Evolutionary conservation across 1,140 invertebrate genomes (phyloP).

Genomic region (Monomorium pharaonis): DNA sequence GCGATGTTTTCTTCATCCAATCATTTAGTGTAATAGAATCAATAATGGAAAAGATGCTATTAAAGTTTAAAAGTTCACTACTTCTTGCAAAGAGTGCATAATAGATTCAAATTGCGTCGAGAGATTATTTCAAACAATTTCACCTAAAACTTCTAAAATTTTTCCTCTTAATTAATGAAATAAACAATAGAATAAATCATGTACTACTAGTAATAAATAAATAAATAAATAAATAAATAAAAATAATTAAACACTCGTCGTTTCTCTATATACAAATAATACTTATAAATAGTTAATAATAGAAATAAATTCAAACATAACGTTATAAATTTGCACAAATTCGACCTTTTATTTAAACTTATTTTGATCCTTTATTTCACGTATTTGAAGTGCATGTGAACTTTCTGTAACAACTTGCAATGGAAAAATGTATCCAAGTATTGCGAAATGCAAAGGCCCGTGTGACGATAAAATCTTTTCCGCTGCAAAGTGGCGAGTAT

Average conservation of each 20-base stretch:
- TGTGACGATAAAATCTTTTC: constrained; percentile 39
- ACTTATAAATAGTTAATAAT: neutral
- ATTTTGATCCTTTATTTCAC: too few species aligned
- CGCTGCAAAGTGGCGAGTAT: constrained; percentile 20
- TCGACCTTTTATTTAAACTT: constrained; percentile 4
- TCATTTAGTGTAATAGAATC: constrained; percentile 6
- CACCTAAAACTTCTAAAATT: constrained; percentile 14
- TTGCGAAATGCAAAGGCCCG: constrained; percentile 2
- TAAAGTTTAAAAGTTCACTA: constrained; percentile 43
- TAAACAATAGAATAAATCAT: neutral
- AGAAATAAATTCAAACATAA: neutral
- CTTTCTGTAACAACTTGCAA: constrained; percentile 31
- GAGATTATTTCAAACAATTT: constrained; percentile 30
- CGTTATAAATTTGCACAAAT: neutral
- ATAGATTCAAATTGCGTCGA: constrained; percentile 3
- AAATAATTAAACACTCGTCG: neutral
- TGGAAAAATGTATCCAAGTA: constrained; percentile 8
- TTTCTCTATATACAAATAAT: neutral
- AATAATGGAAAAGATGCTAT: neutral
- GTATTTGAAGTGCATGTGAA: neutral
- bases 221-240: too few species aligned
- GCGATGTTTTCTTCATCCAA: neutral
- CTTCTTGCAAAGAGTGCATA: constrained; percentile 27
- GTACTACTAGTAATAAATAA: neutral
- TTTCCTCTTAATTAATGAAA: neutral